phyloP scores from a whole-genome alignment of 2,113 vertebrate genomes.

The Turnix velox region DNA sequence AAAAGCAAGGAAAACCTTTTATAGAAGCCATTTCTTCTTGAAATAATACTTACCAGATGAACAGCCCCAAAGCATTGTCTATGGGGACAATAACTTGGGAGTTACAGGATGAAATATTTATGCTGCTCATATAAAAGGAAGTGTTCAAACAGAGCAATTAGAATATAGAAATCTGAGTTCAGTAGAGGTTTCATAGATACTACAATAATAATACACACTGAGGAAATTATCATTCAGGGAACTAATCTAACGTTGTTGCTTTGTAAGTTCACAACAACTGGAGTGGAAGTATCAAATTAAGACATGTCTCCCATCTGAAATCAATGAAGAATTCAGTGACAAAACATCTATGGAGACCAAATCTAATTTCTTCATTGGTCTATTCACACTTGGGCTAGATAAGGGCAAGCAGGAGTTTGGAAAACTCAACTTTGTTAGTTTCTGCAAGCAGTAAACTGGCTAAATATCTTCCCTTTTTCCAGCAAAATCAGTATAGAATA shows the following conservation, averaged over 20 bases:
- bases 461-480: background rate
- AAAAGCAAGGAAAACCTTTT: conserved; percentile 8
- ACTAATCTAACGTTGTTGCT: accelerated
- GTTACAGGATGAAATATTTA: background rate
- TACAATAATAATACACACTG: background rate
- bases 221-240: background rate
- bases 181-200: background rate
- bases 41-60: conserved; percentile 7
- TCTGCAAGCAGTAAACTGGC: background rate
- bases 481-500: background rate
- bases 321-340: background rate
- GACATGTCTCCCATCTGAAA: background rate
- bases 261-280: background rate
- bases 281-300: background rate
- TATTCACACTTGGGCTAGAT: background rate
- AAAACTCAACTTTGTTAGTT: background rate
- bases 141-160: background rate
- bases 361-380: background rate
- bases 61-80: background rate
- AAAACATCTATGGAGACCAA: background rate
- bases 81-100: background rate
- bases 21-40: background rate
- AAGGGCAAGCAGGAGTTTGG: background rate
- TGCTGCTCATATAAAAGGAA: background rate
- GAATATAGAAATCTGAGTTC: background rate